Conservation (phyloP, 2,888 invertebrate genomes). For the Sclerodermus sp. region DNA sequence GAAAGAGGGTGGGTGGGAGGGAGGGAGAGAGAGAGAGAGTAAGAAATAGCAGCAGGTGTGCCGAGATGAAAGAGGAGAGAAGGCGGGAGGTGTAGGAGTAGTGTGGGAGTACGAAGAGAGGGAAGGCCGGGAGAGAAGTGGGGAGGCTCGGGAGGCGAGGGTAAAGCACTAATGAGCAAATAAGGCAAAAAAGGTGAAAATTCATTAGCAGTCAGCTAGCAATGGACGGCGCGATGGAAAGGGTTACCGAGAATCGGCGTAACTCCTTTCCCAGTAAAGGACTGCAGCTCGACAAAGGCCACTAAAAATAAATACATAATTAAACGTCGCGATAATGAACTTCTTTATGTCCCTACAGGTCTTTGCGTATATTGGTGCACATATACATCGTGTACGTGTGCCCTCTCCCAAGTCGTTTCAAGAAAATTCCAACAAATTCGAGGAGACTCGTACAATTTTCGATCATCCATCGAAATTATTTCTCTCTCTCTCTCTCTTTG, state of each 20-base stretch:
- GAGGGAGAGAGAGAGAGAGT: slow-evolving; percentile 12
- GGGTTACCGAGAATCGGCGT: slow-evolving; percentile 51
- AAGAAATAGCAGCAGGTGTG: background rate
- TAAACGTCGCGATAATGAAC: slow-evolving; percentile 52
- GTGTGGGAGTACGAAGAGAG: background rate
- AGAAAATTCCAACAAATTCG: background rate
- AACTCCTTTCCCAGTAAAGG: slow-evolving; percentile 46
- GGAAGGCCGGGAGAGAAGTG: background rate
- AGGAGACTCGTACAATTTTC: background rate
- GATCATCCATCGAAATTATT: too few species aligned
- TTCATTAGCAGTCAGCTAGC: slow-evolving; percentile 50
- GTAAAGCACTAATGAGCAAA: slow-evolving; percentile 50
- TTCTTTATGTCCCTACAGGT: slow-evolving; percentile 39
- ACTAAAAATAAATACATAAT: slow-evolving; percentile 54
- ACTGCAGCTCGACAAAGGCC: slow-evolving; percentile 42
- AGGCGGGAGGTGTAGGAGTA: background rate
- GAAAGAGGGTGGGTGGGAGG: slow-evolving; percentile 5
- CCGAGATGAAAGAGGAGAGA: slow-evolving; percentile 6
- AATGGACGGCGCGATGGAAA: slow-evolving; percentile 33
- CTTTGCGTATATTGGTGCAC: too few species aligned
- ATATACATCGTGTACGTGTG: too few species aligned
- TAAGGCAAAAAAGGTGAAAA: slow-evolving; percentile 49
- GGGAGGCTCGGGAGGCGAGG: slow-evolving; percentile 25
- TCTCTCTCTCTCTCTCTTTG: too few species aligned
- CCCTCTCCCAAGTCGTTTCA: too few species aligned